Percentiles rank a stretch among this genome's conserved stretches.
These are phyloP conservation scores for Lytechinus pictus DNA, from an alignment of 35 echinoderm and acorn worm genomes.

Conservation along the genomic window DNA sequence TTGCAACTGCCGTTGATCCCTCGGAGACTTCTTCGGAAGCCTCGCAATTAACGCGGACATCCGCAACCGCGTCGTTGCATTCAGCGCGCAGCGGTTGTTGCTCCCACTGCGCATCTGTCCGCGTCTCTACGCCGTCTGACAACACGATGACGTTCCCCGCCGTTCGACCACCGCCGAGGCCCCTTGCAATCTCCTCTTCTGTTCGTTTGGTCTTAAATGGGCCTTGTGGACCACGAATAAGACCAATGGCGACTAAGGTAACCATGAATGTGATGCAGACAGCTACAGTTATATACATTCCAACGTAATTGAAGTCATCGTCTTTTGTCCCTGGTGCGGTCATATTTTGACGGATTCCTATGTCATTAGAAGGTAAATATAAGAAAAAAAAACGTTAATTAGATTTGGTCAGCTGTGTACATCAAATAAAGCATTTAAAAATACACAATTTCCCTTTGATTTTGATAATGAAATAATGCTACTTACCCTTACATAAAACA, in stretches of 20 bases:
- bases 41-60: background rate
- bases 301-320: slow-evolving; percentile 47
- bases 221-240: slow-evolving; percentile 33
- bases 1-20: background rate
- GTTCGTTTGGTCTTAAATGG: slow-evolving; percentile 31
- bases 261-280: slow-evolving; percentile 21
- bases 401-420: background rate
- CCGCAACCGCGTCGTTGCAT: background rate
- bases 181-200: background rate
- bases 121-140: background rate
- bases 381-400: background rate
- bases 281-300: slow-evolving; percentile 5
- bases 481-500: too few relatives aligned
- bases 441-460: background rate
- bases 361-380: background rate
- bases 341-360: background rate
- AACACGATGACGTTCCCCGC: background rate
- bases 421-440: background rate
- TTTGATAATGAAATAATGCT: too few relatives aligned
- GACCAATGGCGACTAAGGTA: background rate
- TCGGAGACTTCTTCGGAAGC: background rate
- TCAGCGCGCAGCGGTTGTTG: slow-evolving; percentile 33
- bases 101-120: slow-evolving; percentile 33
- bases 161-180: background rate
- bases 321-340: background rate